Evolutionary conservation across 2,113 vertebrate species (phyloP).

Genomic region (Scomber scombrus): DNA sequence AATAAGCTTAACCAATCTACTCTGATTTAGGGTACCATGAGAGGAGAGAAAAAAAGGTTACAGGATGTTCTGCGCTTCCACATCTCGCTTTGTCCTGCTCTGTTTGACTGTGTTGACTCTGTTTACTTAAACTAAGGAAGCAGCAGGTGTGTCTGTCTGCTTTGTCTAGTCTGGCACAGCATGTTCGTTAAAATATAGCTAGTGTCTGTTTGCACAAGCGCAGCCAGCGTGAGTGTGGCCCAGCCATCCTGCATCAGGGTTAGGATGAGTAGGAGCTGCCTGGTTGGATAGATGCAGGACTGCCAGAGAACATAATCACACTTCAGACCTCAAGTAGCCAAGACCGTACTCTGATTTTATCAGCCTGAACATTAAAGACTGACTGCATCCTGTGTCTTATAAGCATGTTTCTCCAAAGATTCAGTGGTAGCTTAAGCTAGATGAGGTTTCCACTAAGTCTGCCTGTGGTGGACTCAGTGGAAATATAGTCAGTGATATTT

Average conservation of each 20-base stretch:
- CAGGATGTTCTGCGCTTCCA: constrained; percentile 20
- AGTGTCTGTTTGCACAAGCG: constrained; percentile 50
- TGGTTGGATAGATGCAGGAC: constrained; percentile 29
- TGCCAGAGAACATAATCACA: constrained; percentile 39
- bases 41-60: neutral
- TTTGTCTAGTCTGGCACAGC: constrained; percentile 18
- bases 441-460: constrained; percentile 22
- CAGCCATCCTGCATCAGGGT: constrained; percentile 2
- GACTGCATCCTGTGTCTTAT: constrained; percentile 7
- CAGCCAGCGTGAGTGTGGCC: constrained; percentile 33
- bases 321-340: constrained; percentile 23
- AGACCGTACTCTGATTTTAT: constrained; percentile 34
- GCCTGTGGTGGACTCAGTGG: neutral
- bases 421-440: constrained; percentile 26
- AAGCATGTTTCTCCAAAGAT: neutral
- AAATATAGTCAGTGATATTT: constrained; percentile 7
- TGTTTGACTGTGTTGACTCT: constrained; percentile 27
- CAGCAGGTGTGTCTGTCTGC: constrained; percentile 56
- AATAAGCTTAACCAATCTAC: constrained; percentile 18
- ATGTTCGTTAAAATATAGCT: constrained; percentile 34
- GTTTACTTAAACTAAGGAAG: constrained; percentile 37
- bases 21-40: neutral
- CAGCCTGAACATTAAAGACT: neutral
- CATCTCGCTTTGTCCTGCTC: constrained; percentile 13
- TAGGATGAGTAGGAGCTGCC: constrained; percentile 26